Base-by-base conservation (phyloP, 2,888 invertebrate species). In the Mythimna impura region DNA sequence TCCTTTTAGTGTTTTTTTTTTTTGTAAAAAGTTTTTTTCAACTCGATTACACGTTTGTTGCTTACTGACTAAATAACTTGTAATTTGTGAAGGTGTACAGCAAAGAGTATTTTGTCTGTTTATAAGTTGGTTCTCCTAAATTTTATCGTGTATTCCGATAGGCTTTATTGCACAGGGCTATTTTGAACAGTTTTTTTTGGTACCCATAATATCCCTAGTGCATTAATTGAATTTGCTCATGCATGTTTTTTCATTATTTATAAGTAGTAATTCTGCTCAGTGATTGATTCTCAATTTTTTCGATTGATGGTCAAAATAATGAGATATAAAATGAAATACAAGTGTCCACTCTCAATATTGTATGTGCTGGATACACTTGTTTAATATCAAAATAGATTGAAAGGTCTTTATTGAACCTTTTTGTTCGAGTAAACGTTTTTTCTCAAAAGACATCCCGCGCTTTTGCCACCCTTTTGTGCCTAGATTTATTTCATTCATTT, bases 401-500 rank as follows among this genome's bases (percentile, higher is more conserved):
- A 47, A 47, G 22, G 1, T 30, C 30, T 5, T 17, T 55, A 50
- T 70, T 30, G 9, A 1, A 50, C 14, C 50, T 62, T 17, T 54
- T 75, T 34, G 36, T 25, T 22, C 12, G 54, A 50, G 22, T 40
- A 40, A 55, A 55, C 10, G 22, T 17, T 40, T 61, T 76, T 66
- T 30, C 43, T 3, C 14, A 17, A 68, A 62, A 14, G 17, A 70
- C 12, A 22, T 61, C 78, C 17, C 7, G 40, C 58, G 14, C 20
- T 50, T 40, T 52, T 36, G 60, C 36, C 25, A 65, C 22, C 6
- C 43, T 68, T 76, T 61, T 72, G 20, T 57, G 36, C 34, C 54
- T 72, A 79, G 47, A 61, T 72, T 79, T 65, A 50, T 72, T 66
- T 66, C 6, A 58, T 62, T 52, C 36, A 58, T 75, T 58, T 54